Conservation (phyloP, 2,888 invertebrate genomes). For the Morpho deidamia region DNA sequence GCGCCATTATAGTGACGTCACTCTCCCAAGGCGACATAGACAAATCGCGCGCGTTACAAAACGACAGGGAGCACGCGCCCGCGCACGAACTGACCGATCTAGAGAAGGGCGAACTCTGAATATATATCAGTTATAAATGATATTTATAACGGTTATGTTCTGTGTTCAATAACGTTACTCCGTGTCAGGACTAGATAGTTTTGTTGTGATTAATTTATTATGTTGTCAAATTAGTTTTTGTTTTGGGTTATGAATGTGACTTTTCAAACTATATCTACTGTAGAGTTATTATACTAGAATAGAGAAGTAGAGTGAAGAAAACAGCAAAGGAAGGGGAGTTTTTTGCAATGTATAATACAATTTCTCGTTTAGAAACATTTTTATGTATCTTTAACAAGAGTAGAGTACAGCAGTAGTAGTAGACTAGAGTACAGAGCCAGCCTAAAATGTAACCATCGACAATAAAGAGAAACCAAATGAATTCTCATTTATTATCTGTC, state of each 20-base stretch:
- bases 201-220: slow-evolving; percentile 29
- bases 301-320: no score
- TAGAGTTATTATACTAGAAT: no score
- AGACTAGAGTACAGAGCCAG: no score
- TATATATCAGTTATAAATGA: slow-evolving; percentile 1
- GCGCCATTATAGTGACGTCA: slow-evolving; percentile 93
- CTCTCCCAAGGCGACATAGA: slow-evolving; percentile 86
- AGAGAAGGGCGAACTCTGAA: slow-evolving; percentile 71
- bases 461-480: no score
- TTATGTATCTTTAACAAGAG: no score
- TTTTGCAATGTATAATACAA: no score
- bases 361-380: no score
- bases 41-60: slow-evolving; percentile 53
- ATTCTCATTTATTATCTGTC: no score
- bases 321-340: no score
- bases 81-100: slow-evolving; percentile 83
- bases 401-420: no score
- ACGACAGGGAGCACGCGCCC: slow-evolving; percentile 66
- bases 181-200: slow-evolving; percentile 32
- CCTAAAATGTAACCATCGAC: no score
- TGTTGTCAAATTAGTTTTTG: neutral
- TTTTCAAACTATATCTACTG: neutral
- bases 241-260: slow-evolving; percentile 8
- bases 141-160: slow-evolving; percentile 29
- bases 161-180: slow-evolving; percentile 49